Conservation (phyloP, 2,797 vertebrate species). For the Anolis apletophallus region DNA sequence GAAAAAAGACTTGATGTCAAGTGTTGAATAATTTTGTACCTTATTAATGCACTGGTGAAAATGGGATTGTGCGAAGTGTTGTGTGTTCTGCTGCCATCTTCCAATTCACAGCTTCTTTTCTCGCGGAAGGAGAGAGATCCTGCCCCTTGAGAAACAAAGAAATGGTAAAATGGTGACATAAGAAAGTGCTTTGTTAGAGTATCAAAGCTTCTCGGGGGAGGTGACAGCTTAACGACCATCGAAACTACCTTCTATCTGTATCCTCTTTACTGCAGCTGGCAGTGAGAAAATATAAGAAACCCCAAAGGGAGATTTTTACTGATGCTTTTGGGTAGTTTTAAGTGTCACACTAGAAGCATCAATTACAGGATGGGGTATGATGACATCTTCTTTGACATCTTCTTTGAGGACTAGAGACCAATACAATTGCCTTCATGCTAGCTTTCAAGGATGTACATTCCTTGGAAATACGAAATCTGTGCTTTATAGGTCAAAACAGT, state of each 20-base stretch:
- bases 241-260: conserved; percentile 50
- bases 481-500: conserved; percentile 28
- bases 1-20: background rate
- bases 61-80: conserved; percentile 11
- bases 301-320: conserved; percentile 3
- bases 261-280: conserved; percentile 18
- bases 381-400: conserved; percentile 9
- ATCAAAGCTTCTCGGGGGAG: conserved; percentile 43
- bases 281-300: conserved; percentile 19
- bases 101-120: conserved; percentile 10
- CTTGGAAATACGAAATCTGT: conserved; percentile 8
- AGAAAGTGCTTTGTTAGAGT: conserved; percentile 36
- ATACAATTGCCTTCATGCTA: background rate
- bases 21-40: background rate
- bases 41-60: conserved; percentile 36
- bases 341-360: conserved; percentile 32
- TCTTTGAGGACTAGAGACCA: background rate
- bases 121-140: conserved; percentile 21
- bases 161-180: conserved; percentile 40
- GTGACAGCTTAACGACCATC: conserved; percentile 58
- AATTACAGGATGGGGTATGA: conserved; percentile 31
- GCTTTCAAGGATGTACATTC: background rate
- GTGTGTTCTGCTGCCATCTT: conserved; percentile 19
- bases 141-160: conserved; percentile 50
- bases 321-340: conserved; percentile 39